Percentiles rank a stretch among this genome's conserved stretches.
These are phyloP conservation scores for Platycheirus rosarum DNA, from an alignment of 2,888 invertebrate genomes.

Conservation along the genomic window DNA sequence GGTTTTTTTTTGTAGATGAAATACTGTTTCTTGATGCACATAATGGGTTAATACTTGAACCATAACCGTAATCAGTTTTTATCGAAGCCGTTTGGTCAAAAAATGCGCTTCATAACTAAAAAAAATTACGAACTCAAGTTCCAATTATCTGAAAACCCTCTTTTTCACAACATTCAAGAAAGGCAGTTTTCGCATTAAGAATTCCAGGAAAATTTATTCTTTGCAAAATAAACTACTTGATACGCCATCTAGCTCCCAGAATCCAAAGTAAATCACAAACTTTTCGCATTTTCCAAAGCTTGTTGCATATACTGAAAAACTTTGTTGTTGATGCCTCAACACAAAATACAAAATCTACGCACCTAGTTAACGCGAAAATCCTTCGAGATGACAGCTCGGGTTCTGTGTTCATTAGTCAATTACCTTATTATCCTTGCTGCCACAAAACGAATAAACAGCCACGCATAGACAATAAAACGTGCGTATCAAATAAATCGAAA, in stretches of 20 bases:
- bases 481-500: not conserved
- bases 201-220: too few relatives aligned
- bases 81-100: too few relatives aligned
- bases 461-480: conserved; percentile 4
- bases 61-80: too few relatives aligned
- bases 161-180: too few relatives aligned
- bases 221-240: not conserved
- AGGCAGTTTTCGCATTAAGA: too few relatives aligned
- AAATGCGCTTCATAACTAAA: too few relatives aligned
- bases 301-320: conserved; percentile 9
- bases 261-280: not conserved
- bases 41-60: too few relatives aligned
- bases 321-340: conserved; percentile 22
- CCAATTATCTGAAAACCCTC: too few relatives aligned
- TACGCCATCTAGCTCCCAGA: conserved; percentile 45
- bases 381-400: conserved; percentile 54
- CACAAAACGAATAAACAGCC: conserved; percentile 32
- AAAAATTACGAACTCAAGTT: too few relatives aligned
- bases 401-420: conserved; percentile 59
- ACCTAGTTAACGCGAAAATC: conserved; percentile 58
- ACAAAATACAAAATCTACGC: conserved; percentile 40
- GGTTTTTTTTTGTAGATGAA: too few relatives aligned
- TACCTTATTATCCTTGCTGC: conserved; percentile 42
- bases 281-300: conserved; percentile 9
- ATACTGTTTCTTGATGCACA: too few relatives aligned